phyloP scores from a whole-genome alignment of 2,113 vertebrate species.

The Thamnaconus septentrionalis region DNA sequence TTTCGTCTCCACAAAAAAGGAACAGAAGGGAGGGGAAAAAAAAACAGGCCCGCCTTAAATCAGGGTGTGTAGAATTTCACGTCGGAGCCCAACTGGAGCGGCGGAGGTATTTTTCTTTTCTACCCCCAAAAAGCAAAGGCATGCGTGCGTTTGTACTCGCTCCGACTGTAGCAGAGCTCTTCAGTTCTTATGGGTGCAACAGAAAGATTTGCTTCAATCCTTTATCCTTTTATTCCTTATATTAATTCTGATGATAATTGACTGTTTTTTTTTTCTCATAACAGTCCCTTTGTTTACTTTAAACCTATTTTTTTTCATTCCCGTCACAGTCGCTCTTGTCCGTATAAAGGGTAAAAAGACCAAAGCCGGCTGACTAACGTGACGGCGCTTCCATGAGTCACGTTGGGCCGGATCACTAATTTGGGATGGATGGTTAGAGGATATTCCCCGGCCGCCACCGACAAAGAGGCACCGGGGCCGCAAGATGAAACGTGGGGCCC shows the following conservation, averaged over 20 bases:
- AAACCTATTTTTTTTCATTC: too few species aligned
- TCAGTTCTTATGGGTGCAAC: too few species aligned
- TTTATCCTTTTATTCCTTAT: too few species aligned
- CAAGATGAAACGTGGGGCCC: conserved; percentile 30
- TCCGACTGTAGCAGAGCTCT: too few species aligned
- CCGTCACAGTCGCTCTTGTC: neutral
- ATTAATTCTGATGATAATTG: too few species aligned
- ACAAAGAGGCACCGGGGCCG: conserved; percentile 41
- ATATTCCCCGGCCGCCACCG: conserved; percentile 32
- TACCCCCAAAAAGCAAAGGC: too few species aligned
- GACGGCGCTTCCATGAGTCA: conserved; percentile 38
- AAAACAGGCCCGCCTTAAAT: conserved; percentile 8
- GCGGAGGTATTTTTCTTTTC: neutral
- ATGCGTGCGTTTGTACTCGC: neutral
- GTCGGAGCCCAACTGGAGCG: conserved; percentile 7
- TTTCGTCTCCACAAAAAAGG: conserved; percentile 25
- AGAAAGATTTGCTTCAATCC: too few species aligned
- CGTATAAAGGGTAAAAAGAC: neutral
- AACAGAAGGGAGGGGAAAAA: neutral
- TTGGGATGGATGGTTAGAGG: conserved; percentile 45
- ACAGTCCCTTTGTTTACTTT: too few species aligned
- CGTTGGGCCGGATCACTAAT: conserved; percentile 32
- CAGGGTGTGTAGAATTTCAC: conserved; percentile 58
- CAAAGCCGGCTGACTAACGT: conserved; percentile 26
- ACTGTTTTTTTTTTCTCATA: too few species aligned